A percentile compares a stretch with the other conserved stretches of the same genome.
Evolutionary conservation across 2,797 vertebrate genomes (phyloP).

Genomic region (Trachurus trachurus): DNA sequence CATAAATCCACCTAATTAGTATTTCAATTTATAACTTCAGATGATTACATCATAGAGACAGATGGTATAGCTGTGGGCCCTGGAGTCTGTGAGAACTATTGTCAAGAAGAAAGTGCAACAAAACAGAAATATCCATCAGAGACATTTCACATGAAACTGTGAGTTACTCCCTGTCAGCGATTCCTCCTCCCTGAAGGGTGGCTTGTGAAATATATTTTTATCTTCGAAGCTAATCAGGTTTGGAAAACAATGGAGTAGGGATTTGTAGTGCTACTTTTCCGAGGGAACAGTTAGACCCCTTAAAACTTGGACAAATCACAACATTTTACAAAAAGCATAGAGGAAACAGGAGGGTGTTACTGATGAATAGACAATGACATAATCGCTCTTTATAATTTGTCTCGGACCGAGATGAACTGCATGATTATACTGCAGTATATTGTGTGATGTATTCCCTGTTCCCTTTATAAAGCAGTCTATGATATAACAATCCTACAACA

Average conservation of each 20-base stretch:
- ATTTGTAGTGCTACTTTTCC: neutral
- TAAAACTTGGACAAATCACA: neutral
- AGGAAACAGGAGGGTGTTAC: neutral
- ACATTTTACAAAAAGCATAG: constrained; percentile 8
- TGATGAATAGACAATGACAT: neutral
- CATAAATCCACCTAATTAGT: constrained; percentile 48
- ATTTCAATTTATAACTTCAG: constrained; percentile 25
- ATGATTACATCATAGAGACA: constrained; percentile 28
- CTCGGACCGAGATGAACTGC: neutral
- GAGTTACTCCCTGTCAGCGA: neutral
- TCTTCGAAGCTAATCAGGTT: neutral
- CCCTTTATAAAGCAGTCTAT: too few relatives aligned
- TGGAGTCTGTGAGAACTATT: constrained; percentile 15
- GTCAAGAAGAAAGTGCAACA: constrained; percentile 8
- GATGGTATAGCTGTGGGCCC: constrained; percentile 49
- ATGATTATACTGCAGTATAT: neutral
- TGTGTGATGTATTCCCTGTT: neutral
- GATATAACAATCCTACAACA: too few relatives aligned
- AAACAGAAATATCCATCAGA: constrained; percentile 31
- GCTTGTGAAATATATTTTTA: constrained; percentile 17
- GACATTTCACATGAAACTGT: constrained; percentile 2
- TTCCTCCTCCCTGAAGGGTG: neutral
- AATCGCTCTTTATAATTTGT: neutral
- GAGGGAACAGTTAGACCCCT: neutral
- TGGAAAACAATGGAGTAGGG: neutral